These are phyloP conservation scores for Leucoptera coffeella DNA, from an alignment of 2,888 invertebrate species.

Conservation along the genomic window DNA sequence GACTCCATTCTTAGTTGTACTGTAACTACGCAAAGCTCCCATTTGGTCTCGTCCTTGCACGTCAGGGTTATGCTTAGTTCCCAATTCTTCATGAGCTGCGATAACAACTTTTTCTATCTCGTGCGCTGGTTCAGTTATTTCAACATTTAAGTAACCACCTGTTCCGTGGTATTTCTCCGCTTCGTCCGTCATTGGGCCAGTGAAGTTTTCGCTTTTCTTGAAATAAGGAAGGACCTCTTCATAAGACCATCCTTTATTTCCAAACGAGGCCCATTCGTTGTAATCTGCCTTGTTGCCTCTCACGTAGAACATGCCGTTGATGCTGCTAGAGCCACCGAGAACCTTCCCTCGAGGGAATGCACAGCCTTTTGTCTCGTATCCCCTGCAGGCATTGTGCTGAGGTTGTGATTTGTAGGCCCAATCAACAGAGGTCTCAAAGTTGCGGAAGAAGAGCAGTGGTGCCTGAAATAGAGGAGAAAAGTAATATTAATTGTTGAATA, in stretches of 20 bases:
- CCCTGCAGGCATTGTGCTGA: constrained; percentile 25
- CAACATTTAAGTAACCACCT: constrained; percentile 29
- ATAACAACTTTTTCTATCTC: constrained; percentile 17
- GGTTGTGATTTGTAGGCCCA: constrained; percentile 52
- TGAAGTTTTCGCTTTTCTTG: constrained; percentile 40
- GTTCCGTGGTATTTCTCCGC: constrained; percentile 18
- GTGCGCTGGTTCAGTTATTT: constrained; percentile 13
- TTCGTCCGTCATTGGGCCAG: constrained; percentile 9
- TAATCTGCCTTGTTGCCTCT: constrained; percentile 48
- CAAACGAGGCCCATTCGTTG: constrained; percentile 45
- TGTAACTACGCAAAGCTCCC: constrained; percentile 32
- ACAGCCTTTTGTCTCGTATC: constrained; percentile 22
- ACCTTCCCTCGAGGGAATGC: constrained; percentile 59
- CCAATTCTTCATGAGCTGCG: constrained; percentile 31
- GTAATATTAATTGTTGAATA: no score
- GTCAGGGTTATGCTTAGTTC: constrained; percentile 22
- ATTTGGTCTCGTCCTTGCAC: constrained; percentile 34
- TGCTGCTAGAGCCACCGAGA: constrained; percentile 53
- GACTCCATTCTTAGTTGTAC: constrained; percentile 32
- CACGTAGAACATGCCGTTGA: constrained; percentile 55
- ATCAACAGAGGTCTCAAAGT: constrained; percentile 19
- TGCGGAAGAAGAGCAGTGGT: constrained; percentile 22
- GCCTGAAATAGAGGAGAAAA: no score
- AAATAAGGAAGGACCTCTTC: constrained; percentile 42
- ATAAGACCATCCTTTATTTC: constrained; percentile 54